phyloP scores from a whole-genome alignment of 2,113 vertebrate species.

The Dasyprocta punctata region DNA sequence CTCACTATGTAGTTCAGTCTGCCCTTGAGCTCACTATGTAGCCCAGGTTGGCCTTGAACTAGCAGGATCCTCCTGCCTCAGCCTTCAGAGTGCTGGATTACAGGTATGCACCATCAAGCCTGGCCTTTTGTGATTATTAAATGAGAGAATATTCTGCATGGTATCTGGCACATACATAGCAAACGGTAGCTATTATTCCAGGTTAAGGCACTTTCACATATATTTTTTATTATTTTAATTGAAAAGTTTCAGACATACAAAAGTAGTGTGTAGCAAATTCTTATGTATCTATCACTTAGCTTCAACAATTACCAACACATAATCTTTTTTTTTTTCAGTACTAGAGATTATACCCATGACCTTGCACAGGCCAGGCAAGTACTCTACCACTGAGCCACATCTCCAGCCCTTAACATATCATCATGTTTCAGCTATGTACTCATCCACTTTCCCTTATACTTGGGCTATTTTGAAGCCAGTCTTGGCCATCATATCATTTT shows the following conservation, averaged over 20 bases:
- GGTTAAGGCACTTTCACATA: neutral
- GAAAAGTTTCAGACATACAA: neutral
- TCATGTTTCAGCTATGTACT: neutral
- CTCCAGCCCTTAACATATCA: neutral
- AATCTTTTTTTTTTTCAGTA: neutral
- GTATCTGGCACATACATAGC: neutral
- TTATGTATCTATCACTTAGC: neutral
- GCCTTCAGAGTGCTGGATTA: neutral
- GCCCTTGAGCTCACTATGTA: neutral
- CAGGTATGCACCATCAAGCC: neutral
- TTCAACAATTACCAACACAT: neutral
- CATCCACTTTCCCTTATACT: neutral
- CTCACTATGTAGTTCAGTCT: neutral
- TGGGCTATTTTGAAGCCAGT: conserved; percentile 8
- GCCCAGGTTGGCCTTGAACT: neutral
- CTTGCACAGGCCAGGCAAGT: neutral
- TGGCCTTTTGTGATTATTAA: neutral
- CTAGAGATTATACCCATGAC: neutral
- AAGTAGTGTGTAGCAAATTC: neutral
- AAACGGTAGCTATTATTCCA: neutral
- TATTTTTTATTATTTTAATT: conserved; percentile 1
- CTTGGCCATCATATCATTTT: neutral
- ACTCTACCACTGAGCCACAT: neutral
- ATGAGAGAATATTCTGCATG: neutral
- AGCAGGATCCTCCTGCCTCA: neutral